Conservation (phyloP, 1,140 invertebrate genomes). For the Drosophila nebulosa region DNA sequence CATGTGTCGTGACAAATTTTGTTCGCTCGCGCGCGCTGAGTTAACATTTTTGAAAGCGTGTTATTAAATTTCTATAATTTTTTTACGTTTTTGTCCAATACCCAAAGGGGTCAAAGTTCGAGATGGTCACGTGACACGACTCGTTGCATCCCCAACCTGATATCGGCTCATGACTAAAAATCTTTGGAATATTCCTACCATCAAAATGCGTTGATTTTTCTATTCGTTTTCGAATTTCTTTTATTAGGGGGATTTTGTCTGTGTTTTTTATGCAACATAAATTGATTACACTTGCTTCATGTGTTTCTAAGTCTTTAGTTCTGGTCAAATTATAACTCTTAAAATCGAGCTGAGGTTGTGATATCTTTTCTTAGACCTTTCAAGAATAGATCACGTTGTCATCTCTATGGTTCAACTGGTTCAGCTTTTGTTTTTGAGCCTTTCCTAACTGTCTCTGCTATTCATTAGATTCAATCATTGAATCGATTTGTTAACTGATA, state of each 20-base stretch:
- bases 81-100: not conserved
- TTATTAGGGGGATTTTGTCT: too few species aligned
- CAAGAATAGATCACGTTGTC: not conserved
- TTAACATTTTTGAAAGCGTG: constrained; percentile 73
- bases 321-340: too few species aligned
- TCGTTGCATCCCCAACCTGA: too few species aligned
- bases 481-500: constrained; percentile 71
- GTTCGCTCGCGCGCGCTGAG: constrained; percentile 64
- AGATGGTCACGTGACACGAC: not conserved
- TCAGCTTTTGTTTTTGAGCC: constrained; percentile 14
- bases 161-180: too few species aligned
- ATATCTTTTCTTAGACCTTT: not conserved
- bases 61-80: constrained; percentile 67
- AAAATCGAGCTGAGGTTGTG: too few species aligned
- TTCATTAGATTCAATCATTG: constrained; percentile 38
- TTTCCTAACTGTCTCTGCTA: constrained; percentile 21
- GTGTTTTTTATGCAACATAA: too few species aligned
- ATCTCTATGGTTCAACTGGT: constrained; percentile 5
- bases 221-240: too few species aligned
- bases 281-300: too few species aligned
- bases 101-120: not conserved
- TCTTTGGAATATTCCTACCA: too few species aligned
- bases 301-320: too few species aligned
- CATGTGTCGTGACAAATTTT: constrained; percentile 79
- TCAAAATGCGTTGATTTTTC: too few species aligned